Evolutionary conservation across 2,113 vertebrate genomes (phyloP).

Genomic region (Nymphicus hollandicus): DNA sequence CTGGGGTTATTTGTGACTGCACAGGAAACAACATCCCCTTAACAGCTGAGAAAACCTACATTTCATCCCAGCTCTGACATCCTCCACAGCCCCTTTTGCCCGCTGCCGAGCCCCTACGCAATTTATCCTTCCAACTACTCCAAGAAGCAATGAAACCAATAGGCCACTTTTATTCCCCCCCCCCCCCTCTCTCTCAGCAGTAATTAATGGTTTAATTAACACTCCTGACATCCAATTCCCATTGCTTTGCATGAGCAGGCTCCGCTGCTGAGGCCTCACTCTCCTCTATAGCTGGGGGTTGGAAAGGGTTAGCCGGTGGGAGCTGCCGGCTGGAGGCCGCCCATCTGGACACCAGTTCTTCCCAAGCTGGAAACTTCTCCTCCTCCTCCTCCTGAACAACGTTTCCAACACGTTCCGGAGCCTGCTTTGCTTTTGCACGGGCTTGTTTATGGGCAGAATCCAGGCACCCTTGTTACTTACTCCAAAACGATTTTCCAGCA

Average conservation of each 20-base stretch:
- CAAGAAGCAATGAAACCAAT: background rate
- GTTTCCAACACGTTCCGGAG: background rate
- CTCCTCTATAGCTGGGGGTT: background rate
- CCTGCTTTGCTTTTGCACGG: slow-evolving; percentile 9
- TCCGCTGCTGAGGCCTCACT: background rate
- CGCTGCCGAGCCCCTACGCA: accelerated
- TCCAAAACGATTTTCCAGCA: slow-evolving; percentile 26
- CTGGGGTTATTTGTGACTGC: no score
- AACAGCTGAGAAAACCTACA: background rate
- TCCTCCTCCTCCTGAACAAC: slow-evolving; percentile 29
- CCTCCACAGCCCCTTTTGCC: background rate
- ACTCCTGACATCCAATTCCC: slow-evolving; percentile 54
- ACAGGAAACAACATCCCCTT: background rate
- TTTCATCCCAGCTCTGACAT: background rate
- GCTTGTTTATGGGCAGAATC: background rate
- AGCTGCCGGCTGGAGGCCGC: slow-evolving; percentile 28
- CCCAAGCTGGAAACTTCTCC: slow-evolving; percentile 41
- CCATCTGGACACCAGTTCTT: slow-evolving; percentile 37
- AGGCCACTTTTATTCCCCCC: background rate
- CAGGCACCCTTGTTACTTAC: background rate
- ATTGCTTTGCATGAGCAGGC: background rate
- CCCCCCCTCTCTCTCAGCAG: background rate
- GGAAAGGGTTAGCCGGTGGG: background rate
- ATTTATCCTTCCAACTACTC: background rate
- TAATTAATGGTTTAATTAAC: slow-evolving; percentile 71